phyloP scores from a whole-genome alignment of 1,140 invertebrate species.

The Nephotettix cincticeps region DNA sequence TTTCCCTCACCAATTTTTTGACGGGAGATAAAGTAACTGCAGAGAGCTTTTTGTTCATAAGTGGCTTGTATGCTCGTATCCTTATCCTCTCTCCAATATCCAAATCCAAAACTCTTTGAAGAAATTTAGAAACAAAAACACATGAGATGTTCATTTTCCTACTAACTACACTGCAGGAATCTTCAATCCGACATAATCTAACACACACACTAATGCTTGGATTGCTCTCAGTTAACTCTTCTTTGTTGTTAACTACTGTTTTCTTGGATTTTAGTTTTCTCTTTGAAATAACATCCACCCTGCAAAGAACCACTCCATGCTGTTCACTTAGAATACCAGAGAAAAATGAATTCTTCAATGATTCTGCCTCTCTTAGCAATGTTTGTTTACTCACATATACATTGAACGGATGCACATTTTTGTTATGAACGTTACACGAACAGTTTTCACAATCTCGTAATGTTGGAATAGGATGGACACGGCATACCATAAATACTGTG shows the following conservation, averaged over 20 bases:
- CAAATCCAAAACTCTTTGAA: conserved; percentile 16
- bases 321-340: background rate
- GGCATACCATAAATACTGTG: background rate
- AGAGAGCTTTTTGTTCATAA: background rate
- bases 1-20: background rate
- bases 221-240: background rate
- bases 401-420: conserved; percentile 25
- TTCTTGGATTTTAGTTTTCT: background rate
- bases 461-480: background rate
- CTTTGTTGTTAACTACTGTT: background rate
- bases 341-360: background rate
- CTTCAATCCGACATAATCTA: conserved; percentile 22
- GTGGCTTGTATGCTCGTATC: conserved; percentile 19
- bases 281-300: background rate
- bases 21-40: conserved; percentile 20
- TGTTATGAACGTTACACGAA: conserved; percentile 18
- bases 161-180: background rate
- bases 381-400: conserved; percentile 24
- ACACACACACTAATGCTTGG: conserved; percentile 5
- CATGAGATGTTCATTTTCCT: conserved; percentile 8
- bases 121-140: conserved; percentile 28
- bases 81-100: conserved; percentile 24
- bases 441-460: background rate
- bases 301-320: background rate
- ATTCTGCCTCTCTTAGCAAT: background rate